These are phyloP conservation scores for Tapirus indicus DNA, from an alignment of 2,797 vertebrate species.

Conservation along the genomic window DNA sequence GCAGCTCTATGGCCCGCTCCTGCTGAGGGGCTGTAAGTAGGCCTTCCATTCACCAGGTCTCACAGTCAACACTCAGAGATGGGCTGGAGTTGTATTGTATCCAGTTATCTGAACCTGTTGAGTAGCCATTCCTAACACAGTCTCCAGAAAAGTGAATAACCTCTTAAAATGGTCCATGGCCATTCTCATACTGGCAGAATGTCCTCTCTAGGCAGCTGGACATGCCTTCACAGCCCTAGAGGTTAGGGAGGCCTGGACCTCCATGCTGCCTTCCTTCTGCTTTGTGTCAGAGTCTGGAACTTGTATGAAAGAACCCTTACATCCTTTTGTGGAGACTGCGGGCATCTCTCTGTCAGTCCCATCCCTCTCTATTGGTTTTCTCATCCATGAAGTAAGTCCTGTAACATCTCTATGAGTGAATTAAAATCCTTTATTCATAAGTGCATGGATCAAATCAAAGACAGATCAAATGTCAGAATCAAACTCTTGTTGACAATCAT, in stretches of 20 bases:
- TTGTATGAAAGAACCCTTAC: neutral
- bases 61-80: neutral
- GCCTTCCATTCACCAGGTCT: neutral
- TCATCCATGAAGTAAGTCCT: neutral
- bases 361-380: neutral
- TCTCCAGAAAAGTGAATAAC: neutral
- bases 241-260: neutral
- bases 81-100: accelerated
- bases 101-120: neutral
- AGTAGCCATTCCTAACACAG: neutral
- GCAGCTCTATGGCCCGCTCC: neutral
- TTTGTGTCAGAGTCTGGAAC: neutral
- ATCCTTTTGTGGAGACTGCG: accelerated
- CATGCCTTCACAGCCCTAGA: neutral
- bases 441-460: neutral
- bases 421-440: neutral
- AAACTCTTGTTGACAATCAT: neutral
- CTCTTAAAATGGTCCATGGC: neutral
- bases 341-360: neutral
- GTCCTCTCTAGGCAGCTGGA: neutral
- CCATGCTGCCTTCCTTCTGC: neutral
- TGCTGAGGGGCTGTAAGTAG: accelerated
- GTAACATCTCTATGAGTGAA: neutral
- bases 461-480: neutral
- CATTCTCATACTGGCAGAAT: neutral